Percentiles rank a stretch among this genome's conserved stretches.
Conservation (phyloP, 1,140 invertebrate genomes). For the Drosophila bocki region DNA sequence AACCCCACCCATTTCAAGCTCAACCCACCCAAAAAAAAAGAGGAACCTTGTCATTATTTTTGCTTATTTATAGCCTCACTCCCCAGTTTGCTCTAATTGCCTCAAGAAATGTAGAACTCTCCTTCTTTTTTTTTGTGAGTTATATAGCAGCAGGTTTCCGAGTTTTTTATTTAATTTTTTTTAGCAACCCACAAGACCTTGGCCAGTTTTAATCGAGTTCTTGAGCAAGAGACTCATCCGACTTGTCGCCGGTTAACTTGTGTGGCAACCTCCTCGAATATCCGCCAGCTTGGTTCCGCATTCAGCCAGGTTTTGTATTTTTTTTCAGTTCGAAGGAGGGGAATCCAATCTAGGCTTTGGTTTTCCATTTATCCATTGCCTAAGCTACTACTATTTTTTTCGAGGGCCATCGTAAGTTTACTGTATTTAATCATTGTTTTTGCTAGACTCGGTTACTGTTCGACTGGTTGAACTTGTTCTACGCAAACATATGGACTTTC, state of each 20-base stretch:
- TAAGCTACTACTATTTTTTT: not conserved
- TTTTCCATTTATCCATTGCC: slow-evolving; percentile 1
- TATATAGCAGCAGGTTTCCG: not conserved
- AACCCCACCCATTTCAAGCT: slow-evolving; percentile 28
- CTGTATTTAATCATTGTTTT: slow-evolving; percentile 43
- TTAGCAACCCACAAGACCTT: slow-evolving; percentile 19
- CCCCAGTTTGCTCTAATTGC: not conserved
- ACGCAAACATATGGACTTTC: slow-evolving; percentile 26
- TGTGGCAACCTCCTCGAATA: slow-evolving; percentile 30
- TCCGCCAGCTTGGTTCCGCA: slow-evolving; percentile 27
- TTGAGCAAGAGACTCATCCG: slow-evolving; percentile 33
- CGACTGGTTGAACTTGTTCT: slow-evolving; percentile 73
- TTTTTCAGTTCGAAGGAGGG: not conserved
- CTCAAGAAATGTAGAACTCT: slow-evolving; percentile 26
- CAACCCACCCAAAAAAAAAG: slow-evolving; percentile 10
- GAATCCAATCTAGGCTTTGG: slow-evolving; percentile 2
- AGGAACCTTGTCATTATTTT: not conserved
- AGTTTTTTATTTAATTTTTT: not conserved
- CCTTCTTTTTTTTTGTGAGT: not conserved
- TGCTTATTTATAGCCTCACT: slow-evolving; percentile 16
- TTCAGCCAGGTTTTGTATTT: slow-evolving; percentile 2
- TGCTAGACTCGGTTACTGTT: slow-evolving; percentile 4
- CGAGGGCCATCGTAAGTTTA: slow-evolving; percentile 35
- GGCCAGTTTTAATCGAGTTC: slow-evolving; percentile 31
- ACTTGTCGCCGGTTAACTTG: slow-evolving; percentile 26